These are phyloP conservation scores for Habropoda laboriosa DNA, from an alignment of 1,140 invertebrate genomes.

Conservation along the genomic window DNA sequence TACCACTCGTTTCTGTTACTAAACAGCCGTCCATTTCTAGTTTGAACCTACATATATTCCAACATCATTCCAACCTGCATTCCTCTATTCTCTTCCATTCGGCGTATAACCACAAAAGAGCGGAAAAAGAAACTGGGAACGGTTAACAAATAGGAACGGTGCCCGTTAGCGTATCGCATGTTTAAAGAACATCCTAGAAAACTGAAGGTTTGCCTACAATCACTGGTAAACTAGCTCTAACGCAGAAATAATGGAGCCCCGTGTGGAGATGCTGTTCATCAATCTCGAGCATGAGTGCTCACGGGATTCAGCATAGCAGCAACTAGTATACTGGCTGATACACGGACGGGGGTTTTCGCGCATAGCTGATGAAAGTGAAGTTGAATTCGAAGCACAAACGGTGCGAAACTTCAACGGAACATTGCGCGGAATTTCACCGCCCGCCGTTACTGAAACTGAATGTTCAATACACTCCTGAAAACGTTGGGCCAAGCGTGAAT, in stretches of 20 bases:
- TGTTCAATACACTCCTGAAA: neutral
- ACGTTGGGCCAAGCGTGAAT: neutral
- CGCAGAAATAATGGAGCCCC: slow-evolving; percentile 2
- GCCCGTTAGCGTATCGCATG: neutral
- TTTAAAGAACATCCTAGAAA: neutral
- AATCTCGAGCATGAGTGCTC: neutral
- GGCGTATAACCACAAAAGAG: neutral
- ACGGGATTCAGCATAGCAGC: neutral
- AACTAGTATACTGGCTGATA: neutral
- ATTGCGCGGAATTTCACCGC: neutral
- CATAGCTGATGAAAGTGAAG: slow-evolving; percentile 5
- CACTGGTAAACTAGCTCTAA: slow-evolving; percentile 7
- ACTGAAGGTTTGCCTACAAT: neutral
- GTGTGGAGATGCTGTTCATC: neutral
- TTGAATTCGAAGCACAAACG: too few relatives aligned
- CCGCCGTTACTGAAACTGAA: slow-evolving; percentile 1
- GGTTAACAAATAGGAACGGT: neutral
- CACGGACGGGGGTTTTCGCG: neutral
- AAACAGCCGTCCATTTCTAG: too few relatives aligned
- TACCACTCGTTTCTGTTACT: too few relatives aligned
- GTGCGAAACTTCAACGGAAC: slow-evolving; percentile 7
- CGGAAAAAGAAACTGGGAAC: too few relatives aligned
- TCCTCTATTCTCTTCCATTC: too few relatives aligned
- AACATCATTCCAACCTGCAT: too few relatives aligned
- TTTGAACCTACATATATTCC: too few relatives aligned